Base-by-base conservation (phyloP, 2,113 vertebrate species). In the Polypterus senegalus region DNA sequence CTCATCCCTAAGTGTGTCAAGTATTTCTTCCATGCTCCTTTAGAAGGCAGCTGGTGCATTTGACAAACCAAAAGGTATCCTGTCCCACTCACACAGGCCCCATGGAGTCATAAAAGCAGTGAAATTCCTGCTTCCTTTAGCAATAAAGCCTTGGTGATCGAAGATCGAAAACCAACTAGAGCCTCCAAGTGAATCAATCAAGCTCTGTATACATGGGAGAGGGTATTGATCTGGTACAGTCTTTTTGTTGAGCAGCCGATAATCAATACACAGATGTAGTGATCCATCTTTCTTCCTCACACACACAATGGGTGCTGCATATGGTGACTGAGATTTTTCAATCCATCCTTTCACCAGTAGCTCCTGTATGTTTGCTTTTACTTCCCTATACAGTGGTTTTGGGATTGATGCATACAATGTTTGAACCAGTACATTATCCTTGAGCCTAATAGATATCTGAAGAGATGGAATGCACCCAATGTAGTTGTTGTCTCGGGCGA, bases 371-470 rank as follows among this genome's bases (percentile, higher is more conserved):
- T 61, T 49, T 48, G 3, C 48, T 8, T 61, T 48, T 9, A 61
- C 60, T 61, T 61, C 60, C 44, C 49, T 27, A 46, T 61, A n/a
- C 46, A 51, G n/a, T 66, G 65, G 1, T 55, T 54, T n/a, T 62
- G 54, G 61, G 46, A 48, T 54, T 4, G 46, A 49, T 43, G 49
- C n/a, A n/a, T 61, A 52, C 3, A 9, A 49, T n/a, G 4, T 61
- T n/a, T 61, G 60, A 49, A 49, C 47, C 7, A 11, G 3, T 51
- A n/a, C 49, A 7, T 8, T 61, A n/a, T 61, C 60, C 6, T 61
- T 61, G 5, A 61, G 60, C 5, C 6, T 61, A n/a, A 61, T 51
- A n/a, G 48, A 48, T 11, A 61, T 61, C 11, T 61, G 10, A 27
- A 61, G 9, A 7, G 60, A 61, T 51, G 9, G 60, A 43, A 67